Evolutionary conservation across 2,797 vertebrate genomes (phyloP).

Genomic region (Gorsachius magnificus): DNA sequence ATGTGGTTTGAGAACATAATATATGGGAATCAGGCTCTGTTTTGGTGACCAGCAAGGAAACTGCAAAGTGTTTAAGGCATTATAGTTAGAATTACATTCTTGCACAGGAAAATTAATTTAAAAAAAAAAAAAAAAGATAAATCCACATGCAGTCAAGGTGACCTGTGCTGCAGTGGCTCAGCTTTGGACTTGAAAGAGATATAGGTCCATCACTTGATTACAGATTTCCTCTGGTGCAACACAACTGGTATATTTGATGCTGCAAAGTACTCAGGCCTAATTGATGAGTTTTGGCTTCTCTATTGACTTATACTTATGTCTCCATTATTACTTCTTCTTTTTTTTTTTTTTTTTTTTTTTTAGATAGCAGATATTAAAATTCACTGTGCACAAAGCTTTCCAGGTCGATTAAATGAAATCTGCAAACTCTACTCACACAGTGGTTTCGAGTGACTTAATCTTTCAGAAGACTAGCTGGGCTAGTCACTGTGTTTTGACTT

Average conservation of each 20-base stretch:
- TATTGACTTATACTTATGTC: not conserved
- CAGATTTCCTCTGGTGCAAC: not conserved
- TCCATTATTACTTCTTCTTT: not conserved
- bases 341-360: no score
- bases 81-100: not conserved
- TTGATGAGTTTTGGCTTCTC: not conserved
- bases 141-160: not conserved
- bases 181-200: not conserved
- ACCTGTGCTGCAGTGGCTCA: not conserved
- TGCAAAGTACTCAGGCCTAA: not conserved
- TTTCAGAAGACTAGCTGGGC: not conserved
- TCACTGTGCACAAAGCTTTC: not conserved
- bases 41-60: not conserved
- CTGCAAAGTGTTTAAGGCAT: not conserved
- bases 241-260: not conserved
- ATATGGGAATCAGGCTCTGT: not conserved
- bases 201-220: not conserved
- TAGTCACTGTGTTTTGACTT: not conserved
- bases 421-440: not conserved
- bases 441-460: not conserved
- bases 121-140: not conserved
- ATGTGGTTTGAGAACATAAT: not conserved
- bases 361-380: not conserved
- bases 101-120: not conserved
- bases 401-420: not conserved